Percentiles rank a stretch among this genome's conserved stretches.
These are phyloP conservation scores for Laticauda laticaudata DNA, from an alignment of 2,113 vertebrate genomes.

Conservation along the genomic window DNA sequence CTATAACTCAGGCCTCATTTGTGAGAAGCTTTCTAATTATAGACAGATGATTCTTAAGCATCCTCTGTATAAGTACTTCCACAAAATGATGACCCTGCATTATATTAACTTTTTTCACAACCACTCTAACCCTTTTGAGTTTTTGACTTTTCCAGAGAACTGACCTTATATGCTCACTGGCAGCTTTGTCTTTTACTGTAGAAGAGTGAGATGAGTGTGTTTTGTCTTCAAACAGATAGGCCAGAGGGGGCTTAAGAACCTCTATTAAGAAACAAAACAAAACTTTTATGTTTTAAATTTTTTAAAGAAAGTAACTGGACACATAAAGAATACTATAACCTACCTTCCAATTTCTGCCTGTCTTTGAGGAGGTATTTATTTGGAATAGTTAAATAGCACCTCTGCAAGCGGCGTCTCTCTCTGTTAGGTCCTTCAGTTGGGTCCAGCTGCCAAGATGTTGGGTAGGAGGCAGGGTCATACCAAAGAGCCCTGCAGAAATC, in stretches of 20 bases:
- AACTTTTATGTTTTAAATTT: neutral
- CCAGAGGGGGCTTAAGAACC: conserved; percentile 80
- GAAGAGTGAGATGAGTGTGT: conserved; percentile 95
- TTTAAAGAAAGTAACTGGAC: neutral
- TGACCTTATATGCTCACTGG: conserved; percentile 96
- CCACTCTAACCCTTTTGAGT: neutral
- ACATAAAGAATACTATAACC: neutral
- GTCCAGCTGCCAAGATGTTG: conserved; percentile 95
- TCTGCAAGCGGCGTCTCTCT: conserved; percentile 90
- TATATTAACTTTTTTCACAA: neutral
- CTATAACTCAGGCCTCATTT: neutral
- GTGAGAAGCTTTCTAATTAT: neutral
- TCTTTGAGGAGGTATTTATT: conserved; percentile 97
- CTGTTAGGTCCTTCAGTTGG: conserved; percentile 95
- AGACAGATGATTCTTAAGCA: neutral
- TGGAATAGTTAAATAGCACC: conserved; percentile 95
- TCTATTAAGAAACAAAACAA: conserved; percentile 68
- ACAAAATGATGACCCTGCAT: neutral
- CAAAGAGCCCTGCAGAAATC: conserved; percentile 81
- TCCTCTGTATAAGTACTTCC: neutral
- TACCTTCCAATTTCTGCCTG: conserved; percentile 88
- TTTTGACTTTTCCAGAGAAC: neutral
- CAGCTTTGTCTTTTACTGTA: conserved; percentile 98
- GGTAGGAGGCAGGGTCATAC: conserved; percentile 91
- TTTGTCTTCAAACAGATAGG: conserved; percentile 96